Evolutionary conservation across 2,888 invertebrate genomes (phyloP), one percentile per base, ranked within the genome.

Genomic region (Flexamia atlantica): DNA sequence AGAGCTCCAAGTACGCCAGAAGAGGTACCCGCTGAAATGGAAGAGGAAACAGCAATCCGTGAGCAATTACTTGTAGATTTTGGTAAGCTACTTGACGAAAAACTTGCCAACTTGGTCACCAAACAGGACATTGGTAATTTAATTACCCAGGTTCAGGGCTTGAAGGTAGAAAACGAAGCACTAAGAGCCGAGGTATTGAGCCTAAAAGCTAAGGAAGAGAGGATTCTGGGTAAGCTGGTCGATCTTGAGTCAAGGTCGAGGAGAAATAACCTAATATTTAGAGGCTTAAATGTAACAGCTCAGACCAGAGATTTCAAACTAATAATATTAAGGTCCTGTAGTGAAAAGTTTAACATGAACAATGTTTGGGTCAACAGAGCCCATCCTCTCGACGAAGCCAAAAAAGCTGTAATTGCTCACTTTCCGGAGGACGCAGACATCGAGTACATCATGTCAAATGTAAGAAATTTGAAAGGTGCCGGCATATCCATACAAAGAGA

Each of bases 381-480:
- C 28, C 81, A 64, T 36, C 64, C 40, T 10, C 64, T 64, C 0
- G 81, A 57, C 17, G 17, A 40, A n/a, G 68, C 14, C 7, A 64
- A 64, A 32, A 64, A 12, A n/a, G 36, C 40, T 10, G 17, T 81
- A 23, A 81, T 81, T 25, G 81, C 64, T 0, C 64, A 64, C 17
- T 40, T 64, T 10, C 81, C 81, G 10, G 64, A 81, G 17, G 81
- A 81, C 53, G 32, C n/a, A 4, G 81, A 57, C 9, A 81, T 81
- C 0, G 28, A 64, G 9, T 64, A 36, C 20, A 68, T 36, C 20
- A 64, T 81, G 60, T 23, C 53, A 40, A 12, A 81, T 9, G 64
- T 28, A n/a, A 81, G 64, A 30, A 81, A 40, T 20, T 14, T 81
- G 32, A 81, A 81, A 23, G 42, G 32, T 10, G 70, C 68, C 1